phyloP scores from a whole-genome alignment of 2,888 invertebrate genomes.

The Netelia inedita region DNA sequence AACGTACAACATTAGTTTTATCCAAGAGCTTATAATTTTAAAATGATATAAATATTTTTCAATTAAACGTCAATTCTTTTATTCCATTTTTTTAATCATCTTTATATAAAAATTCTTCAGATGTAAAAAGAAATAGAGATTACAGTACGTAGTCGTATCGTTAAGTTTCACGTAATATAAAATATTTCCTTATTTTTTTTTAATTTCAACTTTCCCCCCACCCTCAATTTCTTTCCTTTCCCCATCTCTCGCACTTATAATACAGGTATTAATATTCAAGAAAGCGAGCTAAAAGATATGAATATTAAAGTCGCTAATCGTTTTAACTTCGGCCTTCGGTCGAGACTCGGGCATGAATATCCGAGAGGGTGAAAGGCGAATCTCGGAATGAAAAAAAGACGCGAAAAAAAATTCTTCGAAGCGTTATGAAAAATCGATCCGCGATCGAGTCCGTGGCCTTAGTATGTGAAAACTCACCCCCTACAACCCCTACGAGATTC shows the following conservation, averaged over 20 bases:
- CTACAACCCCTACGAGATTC: conserved; percentile 66
- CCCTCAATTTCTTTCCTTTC: not conserved
- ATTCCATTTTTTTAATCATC: too few relatives aligned
- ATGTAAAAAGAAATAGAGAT: too few relatives aligned
- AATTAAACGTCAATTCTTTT: too few relatives aligned
- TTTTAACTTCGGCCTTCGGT: conserved; percentile 79
- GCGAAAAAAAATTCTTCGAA: conserved; percentile 13
- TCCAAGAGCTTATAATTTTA: too few relatives aligned
- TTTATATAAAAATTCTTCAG: too few relatives aligned
- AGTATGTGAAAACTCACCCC: conserved; percentile 23
- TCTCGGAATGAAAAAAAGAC: conserved; percentile 45
- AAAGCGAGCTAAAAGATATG: conserved; percentile 79
- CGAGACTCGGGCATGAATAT: conserved; percentile 48
- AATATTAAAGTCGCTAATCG: conserved; percentile 84
- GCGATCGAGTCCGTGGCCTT: conserved; percentile 43
- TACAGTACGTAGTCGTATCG: too few relatives aligned
- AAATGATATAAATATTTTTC: too few relatives aligned
- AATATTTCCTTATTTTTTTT: conserved; percentile 16
- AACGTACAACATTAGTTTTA: too few relatives aligned
- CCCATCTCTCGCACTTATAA: conserved; percentile 64
- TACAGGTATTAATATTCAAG: conserved; percentile 82
- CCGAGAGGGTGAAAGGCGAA: conserved; percentile 22
- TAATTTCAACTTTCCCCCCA: not conserved
- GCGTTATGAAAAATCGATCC: conserved; percentile 59
- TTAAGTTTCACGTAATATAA: too few relatives aligned